Evolutionary conservation across 2,797 vertebrate species (phyloP).

Genomic region (Helarctos malayanus): DNA sequence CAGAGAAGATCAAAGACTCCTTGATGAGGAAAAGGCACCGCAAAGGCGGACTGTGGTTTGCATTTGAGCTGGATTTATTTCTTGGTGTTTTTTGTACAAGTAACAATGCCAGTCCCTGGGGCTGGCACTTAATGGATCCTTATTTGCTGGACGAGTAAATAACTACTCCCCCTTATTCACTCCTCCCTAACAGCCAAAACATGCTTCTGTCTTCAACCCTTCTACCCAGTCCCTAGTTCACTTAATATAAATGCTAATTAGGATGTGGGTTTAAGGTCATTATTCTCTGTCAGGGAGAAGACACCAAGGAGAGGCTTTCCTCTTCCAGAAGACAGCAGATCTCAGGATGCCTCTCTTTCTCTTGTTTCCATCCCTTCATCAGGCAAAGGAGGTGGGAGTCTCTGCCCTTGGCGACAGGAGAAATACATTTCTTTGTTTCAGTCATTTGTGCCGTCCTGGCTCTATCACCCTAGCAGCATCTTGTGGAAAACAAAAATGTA

Average conservation of each 20-base stretch:
- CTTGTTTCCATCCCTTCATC: neutral
- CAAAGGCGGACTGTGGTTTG: constrained; percentile 41
- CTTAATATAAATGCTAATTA: constrained; percentile 81
- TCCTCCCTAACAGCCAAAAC: neutral
- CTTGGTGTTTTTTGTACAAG: constrained; percentile 17
- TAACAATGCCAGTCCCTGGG: neutral
- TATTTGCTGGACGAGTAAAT: constrained; percentile 32
- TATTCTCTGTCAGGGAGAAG: constrained; percentile 27
- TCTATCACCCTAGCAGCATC: constrained; percentile 42
- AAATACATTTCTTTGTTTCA: constrained; percentile 55
- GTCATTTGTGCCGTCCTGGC: constrained; percentile 42
- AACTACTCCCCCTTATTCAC: constrained; percentile 33
- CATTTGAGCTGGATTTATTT: constrained; percentile 40
- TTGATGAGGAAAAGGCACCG: neutral
- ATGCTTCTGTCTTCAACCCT: constrained; percentile 26
- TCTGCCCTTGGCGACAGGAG: neutral
- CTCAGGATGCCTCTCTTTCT: neutral
- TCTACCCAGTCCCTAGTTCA: constrained; percentile 22
- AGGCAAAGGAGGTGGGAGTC: neutral
- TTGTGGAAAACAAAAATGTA: constrained; percentile 68
- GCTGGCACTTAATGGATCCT: constrained; percentile 41
- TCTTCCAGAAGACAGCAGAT: neutral
- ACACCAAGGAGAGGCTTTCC: neutral
- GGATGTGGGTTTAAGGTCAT: constrained; percentile 24
- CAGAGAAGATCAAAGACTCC: constrained; percentile 50